phyloP scores from a whole-genome alignment of 2,797 vertebrate genomes.

The Oryzias sinensis region DNA sequence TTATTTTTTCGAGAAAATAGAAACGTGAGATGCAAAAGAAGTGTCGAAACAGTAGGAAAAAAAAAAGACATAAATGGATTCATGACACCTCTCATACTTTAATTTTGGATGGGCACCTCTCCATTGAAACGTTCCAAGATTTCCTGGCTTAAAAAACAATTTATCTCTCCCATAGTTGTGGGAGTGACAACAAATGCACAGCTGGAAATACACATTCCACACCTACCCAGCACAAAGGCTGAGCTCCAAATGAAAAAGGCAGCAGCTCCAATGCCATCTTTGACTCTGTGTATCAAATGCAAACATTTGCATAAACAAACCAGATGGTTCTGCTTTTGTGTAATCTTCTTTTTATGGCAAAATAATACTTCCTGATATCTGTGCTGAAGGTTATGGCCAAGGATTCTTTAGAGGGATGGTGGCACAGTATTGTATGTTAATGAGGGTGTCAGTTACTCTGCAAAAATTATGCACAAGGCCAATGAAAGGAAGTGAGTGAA shows the following conservation, averaged over 20 bases:
- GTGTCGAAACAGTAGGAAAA: not conserved
- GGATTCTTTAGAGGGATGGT: not conserved
- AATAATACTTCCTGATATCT: not conserved
- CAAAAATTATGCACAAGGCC: too few species aligned
- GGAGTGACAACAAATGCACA: not conserved
- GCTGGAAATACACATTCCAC: slow-evolving; percentile 13
- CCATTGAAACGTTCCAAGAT: slow-evolving; percentile 8
- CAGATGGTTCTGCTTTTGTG: not conserved
- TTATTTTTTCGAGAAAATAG: not conserved
- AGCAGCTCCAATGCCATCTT: slow-evolving; percentile 15
- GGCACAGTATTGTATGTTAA: not conserved
- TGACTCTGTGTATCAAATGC: slow-evolving; percentile 5
- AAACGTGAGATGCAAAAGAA: not conserved
- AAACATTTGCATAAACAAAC: slow-evolving; percentile 11
- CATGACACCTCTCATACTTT: not conserved
- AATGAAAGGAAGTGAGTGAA: too few species aligned
- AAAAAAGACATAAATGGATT: slow-evolving; percentile 7
- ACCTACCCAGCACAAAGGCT: slow-evolving; percentile 6
- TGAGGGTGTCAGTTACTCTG: not conserved
- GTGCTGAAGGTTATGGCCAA: not conserved
- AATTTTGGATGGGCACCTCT: not conserved
- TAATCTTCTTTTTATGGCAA: not conserved
- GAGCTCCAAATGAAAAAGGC: slow-evolving; percentile 11
- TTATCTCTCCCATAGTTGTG: slow-evolving; percentile 4
- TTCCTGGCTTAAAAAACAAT: slow-evolving; percentile 11